A percentile compares a stretch with the other conserved stretches of the same genome.
Conservation (phyloP, 1,140 invertebrate species). For the Coelopa frigida region DNA sequence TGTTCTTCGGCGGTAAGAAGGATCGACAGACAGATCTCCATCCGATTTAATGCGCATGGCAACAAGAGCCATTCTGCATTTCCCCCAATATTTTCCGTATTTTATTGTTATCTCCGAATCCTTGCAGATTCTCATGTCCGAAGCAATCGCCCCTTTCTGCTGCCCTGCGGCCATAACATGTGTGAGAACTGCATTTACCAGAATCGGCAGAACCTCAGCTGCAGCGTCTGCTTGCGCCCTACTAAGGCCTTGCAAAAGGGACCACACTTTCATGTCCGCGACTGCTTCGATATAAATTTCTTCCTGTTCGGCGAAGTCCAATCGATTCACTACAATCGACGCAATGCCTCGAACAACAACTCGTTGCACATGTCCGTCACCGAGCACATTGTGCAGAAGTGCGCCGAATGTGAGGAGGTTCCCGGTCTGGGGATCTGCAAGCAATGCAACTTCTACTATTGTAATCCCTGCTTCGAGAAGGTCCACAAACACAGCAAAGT, state of each 20-base stretch:
- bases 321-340: conserved; percentile 11
- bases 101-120: not conserved
- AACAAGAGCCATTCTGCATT: too few relatives aligned
- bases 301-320: conserved; percentile 23
- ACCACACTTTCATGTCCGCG: conserved; percentile 13
- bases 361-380: conserved; percentile 4
- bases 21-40: too few relatives aligned
- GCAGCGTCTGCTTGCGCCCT: conserved; percentile 19
- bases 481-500: conserved; percentile 30
- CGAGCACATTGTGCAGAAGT: conserved; percentile 12
- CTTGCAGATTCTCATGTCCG: conserved; percentile 6
- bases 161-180: conserved; percentile 30
- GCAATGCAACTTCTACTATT: conserved; percentile 29
- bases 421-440: conserved; percentile 19
- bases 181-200: conserved; percentile 29
- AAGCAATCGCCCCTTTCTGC: conserved; percentile 25
- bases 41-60: too few relatives aligned
- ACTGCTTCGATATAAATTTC: conserved; percentile 30
- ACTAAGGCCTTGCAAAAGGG: not conserved
- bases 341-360: conserved; percentile 15
- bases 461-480: conserved; percentile 23
- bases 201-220: conserved; percentile 19
- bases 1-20: too few relatives aligned
- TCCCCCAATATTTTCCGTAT: too few relatives aligned
- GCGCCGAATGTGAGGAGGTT: conserved; percentile 23